Conservation (phyloP, 2,113 vertebrate species). For the Microtus richardsoni region DNA sequence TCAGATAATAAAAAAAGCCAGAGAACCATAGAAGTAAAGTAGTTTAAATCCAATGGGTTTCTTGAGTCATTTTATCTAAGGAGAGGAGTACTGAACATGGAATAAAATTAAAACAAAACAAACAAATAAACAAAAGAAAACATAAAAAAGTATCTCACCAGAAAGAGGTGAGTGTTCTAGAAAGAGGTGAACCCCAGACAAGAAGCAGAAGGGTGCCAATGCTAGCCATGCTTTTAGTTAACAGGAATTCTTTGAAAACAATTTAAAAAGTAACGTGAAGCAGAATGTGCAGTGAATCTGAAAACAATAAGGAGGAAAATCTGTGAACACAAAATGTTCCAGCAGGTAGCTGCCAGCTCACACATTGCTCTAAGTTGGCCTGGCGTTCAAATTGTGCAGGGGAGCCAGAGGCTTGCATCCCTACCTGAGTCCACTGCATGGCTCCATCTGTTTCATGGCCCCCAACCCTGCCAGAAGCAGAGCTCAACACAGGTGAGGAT, state of each 20-base stretch:
- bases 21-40: neutral
- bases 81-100: neutral
- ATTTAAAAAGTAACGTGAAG: slow-evolving; percentile 58
- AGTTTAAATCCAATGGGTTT: neutral
- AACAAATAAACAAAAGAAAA: neutral
- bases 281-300: slow-evolving; percentile 44
- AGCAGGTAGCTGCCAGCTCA: slow-evolving; percentile 20
- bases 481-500: slow-evolving; percentile 5
- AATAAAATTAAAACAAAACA: neutral
- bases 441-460: neutral
- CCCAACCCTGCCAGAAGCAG: neutral
- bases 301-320: slow-evolving; percentile 57
- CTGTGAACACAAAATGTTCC: slow-evolving; percentile 33
- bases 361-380: neutral
- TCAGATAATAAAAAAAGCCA: neutral
- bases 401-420: neutral
- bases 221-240: slow-evolving; percentile 19
- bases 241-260: slow-evolving; percentile 53
- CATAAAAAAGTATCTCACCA: neutral
- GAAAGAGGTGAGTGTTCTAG: slow-evolving; percentile 15
- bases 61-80: neutral
- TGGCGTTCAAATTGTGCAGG: neutral
- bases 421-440: slow-evolving; percentile 18
- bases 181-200: neutral
- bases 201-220: neutral